phyloP scores from a whole-genome alignment of 1,140 invertebrate species.

The Drosophila azteca region DNA sequence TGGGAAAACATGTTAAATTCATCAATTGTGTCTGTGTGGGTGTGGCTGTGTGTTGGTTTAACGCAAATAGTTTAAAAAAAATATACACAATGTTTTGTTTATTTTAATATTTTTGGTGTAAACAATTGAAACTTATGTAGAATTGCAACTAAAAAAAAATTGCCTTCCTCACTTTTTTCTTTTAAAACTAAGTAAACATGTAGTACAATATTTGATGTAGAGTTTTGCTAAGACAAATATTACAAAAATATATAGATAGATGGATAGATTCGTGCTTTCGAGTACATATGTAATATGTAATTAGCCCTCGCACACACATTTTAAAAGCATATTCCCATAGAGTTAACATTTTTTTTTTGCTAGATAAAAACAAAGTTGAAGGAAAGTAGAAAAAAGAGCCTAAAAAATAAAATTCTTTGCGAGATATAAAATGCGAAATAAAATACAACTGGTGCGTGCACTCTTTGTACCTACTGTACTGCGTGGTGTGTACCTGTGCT shows the following conservation, averaged over 20 bases:
- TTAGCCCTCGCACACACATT: slow-evolving; percentile 51
- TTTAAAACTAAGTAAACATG: slow-evolving; percentile 80
- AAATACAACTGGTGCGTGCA: slow-evolving; percentile 71
- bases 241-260: slow-evolving; percentile 56
- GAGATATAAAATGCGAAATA: slow-evolving; percentile 63
- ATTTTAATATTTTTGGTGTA: slow-evolving; percentile 81
- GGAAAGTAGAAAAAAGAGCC: neutral
- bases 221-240: slow-evolving; percentile 64
- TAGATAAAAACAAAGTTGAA: slow-evolving; percentile 17
- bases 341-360: slow-evolving; percentile 48
- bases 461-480: slow-evolving; percentile 62
- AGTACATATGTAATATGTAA: slow-evolving; percentile 56
- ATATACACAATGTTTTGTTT: slow-evolving; percentile 75
- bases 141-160: slow-evolving; percentile 63
- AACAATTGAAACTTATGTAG: slow-evolving; percentile 78
- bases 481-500: slow-evolving; percentile 22
- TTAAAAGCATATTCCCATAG: slow-evolving; percentile 55
- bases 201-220: slow-evolving; percentile 47
- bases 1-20: neutral
- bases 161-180: slow-evolving; percentile 47
- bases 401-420: slow-evolving; percentile 67
- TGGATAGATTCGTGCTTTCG: slow-evolving; percentile 46
- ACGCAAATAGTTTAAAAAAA: slow-evolving; percentile 53
- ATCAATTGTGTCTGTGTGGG: slow-evolving; percentile 6
- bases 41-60: slow-evolving; percentile 38